Evolutionary conservation across 2,888 invertebrate genomes (phyloP), one percentile per base, ranked within the genome.

Genomic region (Pedicia rivosa): DNA sequence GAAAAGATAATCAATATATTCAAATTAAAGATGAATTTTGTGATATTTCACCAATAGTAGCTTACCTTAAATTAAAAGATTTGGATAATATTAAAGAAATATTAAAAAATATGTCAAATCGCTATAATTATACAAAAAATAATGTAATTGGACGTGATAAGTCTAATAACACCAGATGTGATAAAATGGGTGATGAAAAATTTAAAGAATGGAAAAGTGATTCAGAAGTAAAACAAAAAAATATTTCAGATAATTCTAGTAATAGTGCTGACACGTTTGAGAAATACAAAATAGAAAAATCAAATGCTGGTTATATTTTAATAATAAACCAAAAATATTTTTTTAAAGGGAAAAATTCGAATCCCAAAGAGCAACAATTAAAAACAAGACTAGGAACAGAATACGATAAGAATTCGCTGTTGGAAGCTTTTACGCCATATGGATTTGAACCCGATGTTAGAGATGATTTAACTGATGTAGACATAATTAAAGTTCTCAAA

Each of bases 381-480:
- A 52, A 12, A 46, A 60, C 41, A 43, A 56, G 4, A 48, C 52
- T 6, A 24, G n/a, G 10, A 5, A n/a, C 24, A 7, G 3, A 24
- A 5, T 24, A 5, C n/a, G 36, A 47, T 4, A 48, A 44, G 14
- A 58, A 59, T 40, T 60, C 59, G 1, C 30, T 60, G 10, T 51
- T 60, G 40, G 50, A 60, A 5, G 55, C 54, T 40, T 54, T 61
- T 34, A 39, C 60, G 26, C 54, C 57, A 5, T 60, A 61, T 43
- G 60, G 61, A 1, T 45, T 50, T 37, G 50, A 57, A n/a, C n/a
- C n/a, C n/a, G n/a, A n/a, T n/a, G n/a, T n/a, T n/a, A n/a, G n/a
- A n/a, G n/a, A n/a, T n/a, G n/a, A n/a, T n/a, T n/a, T n/a, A n/a
- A n/a, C n/a, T n/a, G n/a, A n/a, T n/a, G n/a, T n/a, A n/a, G n/a